These are phyloP conservation scores for Trichopria drosophilae DNA, from an alignment of 2,888 invertebrate species.

Conservation along the genomic window DNA sequence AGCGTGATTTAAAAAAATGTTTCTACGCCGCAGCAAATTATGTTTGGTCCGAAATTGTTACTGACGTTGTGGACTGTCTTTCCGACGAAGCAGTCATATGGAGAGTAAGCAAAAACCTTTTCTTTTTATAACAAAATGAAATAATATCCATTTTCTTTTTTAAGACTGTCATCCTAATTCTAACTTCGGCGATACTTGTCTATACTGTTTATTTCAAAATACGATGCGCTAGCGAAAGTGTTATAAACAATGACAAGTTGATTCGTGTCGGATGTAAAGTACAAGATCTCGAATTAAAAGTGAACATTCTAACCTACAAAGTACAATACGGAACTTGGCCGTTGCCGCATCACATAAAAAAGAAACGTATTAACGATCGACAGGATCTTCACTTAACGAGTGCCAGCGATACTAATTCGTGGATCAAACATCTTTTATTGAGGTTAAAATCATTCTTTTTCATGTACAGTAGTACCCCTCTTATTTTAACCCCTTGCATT, in stretches of 20 bases:
- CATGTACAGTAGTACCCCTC: no score
- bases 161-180: conserved; percentile 41
- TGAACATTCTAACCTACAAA: conserved; percentile 51
- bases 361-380: conserved; percentile 32
- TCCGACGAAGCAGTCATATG: conserved; percentile 44
- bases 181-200: conserved; percentile 37
- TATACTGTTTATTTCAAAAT: conserved; percentile 41
- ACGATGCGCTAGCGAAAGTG: conserved; percentile 31
- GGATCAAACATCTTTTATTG: conserved; percentile 44
- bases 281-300: conserved; percentile 49
- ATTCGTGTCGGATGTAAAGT: conserved; percentile 44
- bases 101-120: conserved; percentile 39
- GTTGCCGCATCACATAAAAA: conserved; percentile 38
- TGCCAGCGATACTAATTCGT: conserved; percentile 40
- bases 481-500: no score
- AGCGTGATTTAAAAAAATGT: conserved; percentile 47
- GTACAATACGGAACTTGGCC: conserved; percentile 53
- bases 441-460: conserved; percentile 41
- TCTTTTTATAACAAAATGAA: neutral
- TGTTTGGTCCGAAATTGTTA: conserved; percentile 51
- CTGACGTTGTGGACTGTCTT: conserved; percentile 50
- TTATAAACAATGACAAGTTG: conserved; percentile 37
- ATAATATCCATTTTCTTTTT: conserved; percentile 19
- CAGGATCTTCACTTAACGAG: conserved; percentile 39
- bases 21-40: conserved; percentile 45